Base-by-base conservation (phyloP, 2,113 vertebrate genomes). In the Thinocorus orbignyianus region DNA sequence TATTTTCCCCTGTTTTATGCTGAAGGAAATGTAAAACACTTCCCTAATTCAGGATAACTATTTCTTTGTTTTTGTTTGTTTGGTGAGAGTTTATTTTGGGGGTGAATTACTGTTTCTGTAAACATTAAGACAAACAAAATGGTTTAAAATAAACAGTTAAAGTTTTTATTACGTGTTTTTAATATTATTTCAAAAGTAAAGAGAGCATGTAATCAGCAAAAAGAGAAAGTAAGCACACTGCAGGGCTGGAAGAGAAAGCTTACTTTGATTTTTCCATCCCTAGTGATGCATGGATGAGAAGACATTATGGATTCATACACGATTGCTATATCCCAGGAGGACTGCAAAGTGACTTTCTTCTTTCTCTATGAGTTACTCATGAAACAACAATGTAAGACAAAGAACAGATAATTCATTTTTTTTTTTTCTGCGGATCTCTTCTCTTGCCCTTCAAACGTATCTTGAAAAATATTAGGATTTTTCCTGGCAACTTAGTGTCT, bases 1-100 rank as follows among this genome's bases (percentile, higher is more conserved):
- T 96, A 94, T 96, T 97, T 96, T 96, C 91, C 91, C 83, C 81
- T 87, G 65, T 80, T 96, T 94, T 81, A 85, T 89, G 46, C 77
- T 93, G 83, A 96, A 96, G 66, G 46, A 96, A 96, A 89, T 73
- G 62, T 93, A 93, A 93, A 93, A 37, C 62, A 41, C 26, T 92
- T 57, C 88, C 55, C 39, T 66, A 86, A 77, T 62, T 90, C 79
- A 60, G 11, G 33, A 37, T 66, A 76, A 48, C 18, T 89, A 20
- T 69, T 88, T 41, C 24, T 80, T 73, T 83, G 69, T 42, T 77
- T 92, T 86, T 84, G 46, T 76, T 94, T 88, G 11, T 62, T 96
- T 94, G 16, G 30, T 72, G 15, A 16, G 25, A 84, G 14, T 74
- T 68, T 65, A 14, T 79, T 91, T n/a, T 6, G 22, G 57, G 74